Conservation (phyloP, 2,797 vertebrate species). For the Hydrocynus forskahlii region DNA sequence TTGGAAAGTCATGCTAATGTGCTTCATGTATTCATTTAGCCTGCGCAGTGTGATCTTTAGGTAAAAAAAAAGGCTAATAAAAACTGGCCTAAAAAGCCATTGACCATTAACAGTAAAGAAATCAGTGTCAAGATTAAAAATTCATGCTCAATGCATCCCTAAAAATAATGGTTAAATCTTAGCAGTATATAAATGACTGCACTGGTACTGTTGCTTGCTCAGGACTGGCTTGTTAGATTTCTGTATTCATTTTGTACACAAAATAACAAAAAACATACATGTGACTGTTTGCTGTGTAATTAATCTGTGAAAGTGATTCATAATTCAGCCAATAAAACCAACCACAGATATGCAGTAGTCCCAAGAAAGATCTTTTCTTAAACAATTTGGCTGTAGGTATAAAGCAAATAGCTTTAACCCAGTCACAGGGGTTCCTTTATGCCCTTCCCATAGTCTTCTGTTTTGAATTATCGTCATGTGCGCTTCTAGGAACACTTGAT, state of each 20-base stretch:
- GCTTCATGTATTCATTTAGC: too few species aligned
- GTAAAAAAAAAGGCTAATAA: too few species aligned
- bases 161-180: too few species aligned
- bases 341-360: not conserved
- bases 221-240: not conserved
- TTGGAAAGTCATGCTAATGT: too few species aligned
- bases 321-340: not conserved
- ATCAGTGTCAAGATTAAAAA: too few species aligned
- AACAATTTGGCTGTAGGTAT: not conserved
- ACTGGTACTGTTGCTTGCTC: too few species aligned
- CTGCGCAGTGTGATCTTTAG: too few species aligned
- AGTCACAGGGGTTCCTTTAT: constrained; percentile 22
- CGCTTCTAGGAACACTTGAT: constrained; percentile 20
- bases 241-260: not conserved
- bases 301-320: not conserved
- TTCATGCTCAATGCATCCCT: too few species aligned
- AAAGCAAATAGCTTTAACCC: constrained; percentile 34
- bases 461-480: constrained; percentile 27
- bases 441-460: constrained; percentile 29
- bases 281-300: not conserved
- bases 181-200: too few species aligned
- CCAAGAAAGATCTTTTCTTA: not conserved
- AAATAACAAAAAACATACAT: not conserved
- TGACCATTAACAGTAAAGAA: too few species aligned
- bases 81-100: too few species aligned